Conservation (phyloP, 2,797 vertebrate genomes). For the Chromobotia macracanthus region DNA sequence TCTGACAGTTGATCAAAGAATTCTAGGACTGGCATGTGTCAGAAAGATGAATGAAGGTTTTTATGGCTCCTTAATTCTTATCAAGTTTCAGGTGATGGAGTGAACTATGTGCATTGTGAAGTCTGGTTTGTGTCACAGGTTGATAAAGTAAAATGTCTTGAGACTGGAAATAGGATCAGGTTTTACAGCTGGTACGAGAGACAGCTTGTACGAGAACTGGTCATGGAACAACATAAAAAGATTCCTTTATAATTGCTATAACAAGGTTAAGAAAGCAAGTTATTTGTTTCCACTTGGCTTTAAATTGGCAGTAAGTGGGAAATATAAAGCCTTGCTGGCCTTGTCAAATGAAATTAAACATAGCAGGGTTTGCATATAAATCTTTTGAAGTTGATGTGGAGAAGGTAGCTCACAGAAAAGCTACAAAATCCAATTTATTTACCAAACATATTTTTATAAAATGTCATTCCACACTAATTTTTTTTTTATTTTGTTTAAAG, state of each 20-base stretch:
- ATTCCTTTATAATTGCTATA: constrained; percentile 79
- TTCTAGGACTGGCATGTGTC: constrained; percentile 88
- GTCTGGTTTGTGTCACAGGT: constrained; percentile 53
- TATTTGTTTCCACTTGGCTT: constrained; percentile 61
- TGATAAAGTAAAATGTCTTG: constrained; percentile 75
- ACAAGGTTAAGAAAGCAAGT: constrained; percentile 64
- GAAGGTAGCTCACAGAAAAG: neutral
- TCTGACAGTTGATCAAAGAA: constrained; percentile 84
- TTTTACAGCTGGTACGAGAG: too few species aligned
- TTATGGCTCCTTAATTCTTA: constrained; percentile 87
- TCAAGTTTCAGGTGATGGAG: constrained; percentile 75
- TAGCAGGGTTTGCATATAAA: constrained; percentile 39
- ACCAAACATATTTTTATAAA: neutral
- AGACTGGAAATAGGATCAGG: constrained; percentile 83
- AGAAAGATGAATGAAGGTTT: constrained; percentile 84
- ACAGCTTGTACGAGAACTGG: too few species aligned
- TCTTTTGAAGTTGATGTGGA: too few species aligned
- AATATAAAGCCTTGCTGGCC: constrained; percentile 52
- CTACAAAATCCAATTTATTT: too few species aligned
- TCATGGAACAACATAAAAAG: constrained; percentile 77
- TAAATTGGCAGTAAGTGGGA: constrained; percentile 58
- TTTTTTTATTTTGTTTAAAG: too few species aligned
- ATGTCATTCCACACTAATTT: too few species aligned
- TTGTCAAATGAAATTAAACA: constrained; percentile 55
- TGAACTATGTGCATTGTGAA: constrained; percentile 48